phyloP scores from a whole-genome alignment of 2,113 vertebrate species.

The Oophaga pumilio region DNA sequence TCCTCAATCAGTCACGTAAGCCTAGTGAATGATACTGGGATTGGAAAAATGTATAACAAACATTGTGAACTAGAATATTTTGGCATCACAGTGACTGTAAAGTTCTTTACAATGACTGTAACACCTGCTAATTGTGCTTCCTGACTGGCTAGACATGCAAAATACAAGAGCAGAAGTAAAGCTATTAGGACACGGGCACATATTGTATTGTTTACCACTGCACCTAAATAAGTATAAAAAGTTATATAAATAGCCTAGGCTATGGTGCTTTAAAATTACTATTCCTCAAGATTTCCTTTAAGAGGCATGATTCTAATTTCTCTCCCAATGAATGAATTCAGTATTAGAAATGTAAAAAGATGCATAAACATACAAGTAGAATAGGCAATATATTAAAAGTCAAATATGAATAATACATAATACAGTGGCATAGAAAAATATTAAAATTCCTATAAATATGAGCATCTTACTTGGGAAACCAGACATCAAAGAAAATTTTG shows the following conservation, averaged over 20 bases:
- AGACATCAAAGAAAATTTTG: constrained; percentile 35
- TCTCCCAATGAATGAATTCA: constrained; percentile 1
- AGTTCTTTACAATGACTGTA: too few relatives aligned
- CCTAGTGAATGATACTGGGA: too few relatives aligned
- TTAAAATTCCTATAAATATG: constrained; percentile 39
- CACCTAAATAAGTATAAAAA: background rate
- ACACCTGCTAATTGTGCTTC: too few relatives aligned
- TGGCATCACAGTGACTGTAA: too few relatives aligned
- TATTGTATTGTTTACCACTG: too few relatives aligned
- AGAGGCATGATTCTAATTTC: background rate
- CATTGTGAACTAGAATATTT: too few relatives aligned
- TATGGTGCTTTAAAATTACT: background rate
- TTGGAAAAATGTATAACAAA: too few relatives aligned
- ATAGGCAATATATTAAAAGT: constrained; percentile 21
- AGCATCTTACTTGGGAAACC: constrained; percentile 7
- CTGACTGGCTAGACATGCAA: background rate
- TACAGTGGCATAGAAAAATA: background rate
- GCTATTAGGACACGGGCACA: background rate
- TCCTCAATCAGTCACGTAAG: too few relatives aligned
- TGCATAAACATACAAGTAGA: constrained; percentile 13
- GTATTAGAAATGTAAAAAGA: background rate
- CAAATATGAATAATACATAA: constrained; percentile 42
- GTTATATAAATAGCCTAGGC: background rate
- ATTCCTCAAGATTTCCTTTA: background rate
- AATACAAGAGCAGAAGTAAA: too few relatives aligned